Percentiles rank a stretch among this genome's conserved stretches.
phyloP scores from a whole-genome alignment of 1,140 invertebrate species.

The Nasonia longicornis region DNA sequence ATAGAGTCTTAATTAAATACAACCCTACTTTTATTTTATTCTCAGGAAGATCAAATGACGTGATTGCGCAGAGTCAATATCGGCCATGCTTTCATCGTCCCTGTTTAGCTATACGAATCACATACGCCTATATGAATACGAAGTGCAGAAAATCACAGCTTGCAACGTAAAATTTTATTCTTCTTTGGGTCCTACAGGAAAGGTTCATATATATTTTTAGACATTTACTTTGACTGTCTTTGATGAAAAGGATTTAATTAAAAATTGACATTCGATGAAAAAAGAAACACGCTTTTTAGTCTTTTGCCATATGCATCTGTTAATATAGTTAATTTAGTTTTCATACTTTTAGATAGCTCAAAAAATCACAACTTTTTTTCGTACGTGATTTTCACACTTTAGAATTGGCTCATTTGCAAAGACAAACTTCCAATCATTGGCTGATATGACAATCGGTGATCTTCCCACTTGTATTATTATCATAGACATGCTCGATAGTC shows the following conservation, averaged over 20 bases:
- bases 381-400: not conserved
- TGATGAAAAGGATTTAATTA: too few relatives aligned
- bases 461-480: slow-evolving; percentile 10
- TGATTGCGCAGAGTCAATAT: slow-evolving; percentile 1
- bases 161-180: slow-evolving; percentile 10
- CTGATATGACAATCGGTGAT: slow-evolving; percentile 10
- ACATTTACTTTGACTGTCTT: not conserved
- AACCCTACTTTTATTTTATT: slow-evolving; percentile 47
- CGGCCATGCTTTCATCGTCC: not conserved
- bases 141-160: slow-evolving; percentile 30
- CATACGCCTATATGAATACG: not conserved
- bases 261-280: too few relatives aligned
- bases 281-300: too few relatives aligned
- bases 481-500: not conserved
- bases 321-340: too few relatives aligned
- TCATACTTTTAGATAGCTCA: not conserved
- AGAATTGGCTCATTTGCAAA: not conserved
- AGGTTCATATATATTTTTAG: not conserved
- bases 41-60: slow-evolving; percentile 49
- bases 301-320: too few relatives aligned
- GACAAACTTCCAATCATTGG: not conserved
- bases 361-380: not conserved
- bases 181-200: not conserved
- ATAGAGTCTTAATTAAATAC: slow-evolving; percentile 58
- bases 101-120: not conserved